These are phyloP conservation scores for Apodemia mormo DNA, from an alignment of 2,888 invertebrate species.

Conservation along the genomic window DNA sequence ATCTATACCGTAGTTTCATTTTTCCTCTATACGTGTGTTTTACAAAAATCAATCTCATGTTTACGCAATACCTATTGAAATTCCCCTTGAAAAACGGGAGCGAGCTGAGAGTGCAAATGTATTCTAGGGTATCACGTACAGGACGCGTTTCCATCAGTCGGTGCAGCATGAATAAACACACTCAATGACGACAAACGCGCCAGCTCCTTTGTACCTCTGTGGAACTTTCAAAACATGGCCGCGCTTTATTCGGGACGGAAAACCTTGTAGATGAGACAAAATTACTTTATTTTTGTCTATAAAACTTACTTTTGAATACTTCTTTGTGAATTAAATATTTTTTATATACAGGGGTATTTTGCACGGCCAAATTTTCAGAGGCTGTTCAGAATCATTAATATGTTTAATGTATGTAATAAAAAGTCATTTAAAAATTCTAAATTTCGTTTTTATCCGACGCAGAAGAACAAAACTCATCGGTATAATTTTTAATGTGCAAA, in stretches of 20 bases:
- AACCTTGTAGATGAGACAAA: neutral
- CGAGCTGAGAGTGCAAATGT: constrained; percentile 9
- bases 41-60: constrained; percentile 2
- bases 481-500: too few relatives aligned
- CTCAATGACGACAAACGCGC: constrained; percentile 12
- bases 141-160: constrained; percentile 30
- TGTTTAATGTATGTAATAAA: too few relatives aligned
- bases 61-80: constrained; percentile 6
- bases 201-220: constrained; percentile 24
- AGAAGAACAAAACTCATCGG: too few relatives aligned
- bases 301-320: neutral
- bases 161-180: constrained; percentile 30
- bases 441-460: too few relatives aligned
- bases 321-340: neutral
- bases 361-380: too few relatives aligned
- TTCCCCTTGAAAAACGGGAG: constrained; percentile 13
- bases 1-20: too few relatives aligned
- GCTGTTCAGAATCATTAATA: too few relatives aligned
- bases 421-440: too few relatives aligned
- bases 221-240: constrained; percentile 29
- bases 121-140: constrained; percentile 22
- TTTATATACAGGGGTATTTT: too few relatives aligned
- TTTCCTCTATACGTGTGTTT: neutral
- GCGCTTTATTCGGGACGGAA: constrained; percentile 23
- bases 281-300: constrained; percentile 14